Percentiles rank a stretch among this genome's conserved stretches.
These are phyloP conservation scores for Heteractis magnifica DNA, from an alignment of 92 coral and sea anemone genomes.

Conservation along the genomic window DNA sequence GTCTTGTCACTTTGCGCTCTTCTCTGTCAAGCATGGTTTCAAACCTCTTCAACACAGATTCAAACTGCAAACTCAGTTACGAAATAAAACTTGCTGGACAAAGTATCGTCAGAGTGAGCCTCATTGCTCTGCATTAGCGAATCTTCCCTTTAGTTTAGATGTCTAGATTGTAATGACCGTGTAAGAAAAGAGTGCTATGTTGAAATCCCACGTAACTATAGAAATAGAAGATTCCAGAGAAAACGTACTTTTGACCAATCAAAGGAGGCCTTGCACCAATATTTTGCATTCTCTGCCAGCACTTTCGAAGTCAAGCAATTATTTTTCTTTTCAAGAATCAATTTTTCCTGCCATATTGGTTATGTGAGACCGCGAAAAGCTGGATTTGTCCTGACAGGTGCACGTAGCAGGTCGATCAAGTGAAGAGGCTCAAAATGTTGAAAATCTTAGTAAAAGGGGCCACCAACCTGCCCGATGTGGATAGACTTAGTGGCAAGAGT, in stretches of 20 bases:
- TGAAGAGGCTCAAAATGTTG: slow-evolving; percentile 40
- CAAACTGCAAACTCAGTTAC: too few relatives aligned
- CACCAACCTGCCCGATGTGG: slow-evolving; percentile 89
- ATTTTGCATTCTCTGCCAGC: neutral
- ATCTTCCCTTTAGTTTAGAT: neutral
- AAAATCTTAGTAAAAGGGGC: slow-evolving; percentile 76
- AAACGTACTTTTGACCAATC: slow-evolving; percentile 22
- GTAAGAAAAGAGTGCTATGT: neutral
- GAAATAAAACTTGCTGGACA: too few relatives aligned
- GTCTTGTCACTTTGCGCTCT: too few relatives aligned
- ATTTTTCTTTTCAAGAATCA: neutral
- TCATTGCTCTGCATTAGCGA: neutral
- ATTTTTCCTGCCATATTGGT: neutral
- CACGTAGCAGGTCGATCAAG: neutral
- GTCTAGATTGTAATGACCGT: neutral
- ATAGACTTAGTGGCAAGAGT: slow-evolving; percentile 84
- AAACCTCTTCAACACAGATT: too few relatives aligned
- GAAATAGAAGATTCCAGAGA: slow-evolving; percentile 3
- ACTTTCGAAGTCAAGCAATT: neutral
- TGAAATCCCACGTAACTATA: slow-evolving; percentile 9
- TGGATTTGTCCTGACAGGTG: neutral
- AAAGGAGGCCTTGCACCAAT: neutral
- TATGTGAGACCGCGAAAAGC: too few relatives aligned
- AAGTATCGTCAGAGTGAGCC: neutral
- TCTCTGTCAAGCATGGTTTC: too few relatives aligned